Conservation (phyloP, 2,797 vertebrate species). For the Sylvia borin region DNA sequence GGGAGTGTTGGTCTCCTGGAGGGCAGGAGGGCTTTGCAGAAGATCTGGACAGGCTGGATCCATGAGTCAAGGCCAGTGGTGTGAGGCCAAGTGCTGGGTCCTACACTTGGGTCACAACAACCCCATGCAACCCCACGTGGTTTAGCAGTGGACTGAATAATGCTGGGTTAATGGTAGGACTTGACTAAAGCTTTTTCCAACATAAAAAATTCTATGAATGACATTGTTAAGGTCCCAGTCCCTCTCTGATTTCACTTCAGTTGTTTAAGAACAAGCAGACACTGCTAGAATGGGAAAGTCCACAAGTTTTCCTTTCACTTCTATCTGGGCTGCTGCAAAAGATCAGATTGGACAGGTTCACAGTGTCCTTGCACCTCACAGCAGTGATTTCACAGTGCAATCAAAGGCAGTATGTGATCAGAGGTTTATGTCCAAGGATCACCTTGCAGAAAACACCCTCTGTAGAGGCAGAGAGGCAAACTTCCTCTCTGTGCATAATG, state of each 20-base stretch:
- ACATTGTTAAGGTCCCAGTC: background rate
- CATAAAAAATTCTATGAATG: background rate
- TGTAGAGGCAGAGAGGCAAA: background rate
- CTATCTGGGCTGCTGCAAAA: background rate
- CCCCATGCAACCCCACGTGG: background rate
- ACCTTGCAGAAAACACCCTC: background rate
- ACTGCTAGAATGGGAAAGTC: background rate
- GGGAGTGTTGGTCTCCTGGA: background rate
- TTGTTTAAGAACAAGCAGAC: background rate
- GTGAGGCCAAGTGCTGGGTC: background rate
- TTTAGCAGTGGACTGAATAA: background rate
- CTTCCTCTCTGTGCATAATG: background rate
- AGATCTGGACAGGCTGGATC: background rate
- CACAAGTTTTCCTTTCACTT: background rate
- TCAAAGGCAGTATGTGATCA: background rate
- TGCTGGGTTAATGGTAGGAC: background rate
- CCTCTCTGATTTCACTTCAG: background rate
- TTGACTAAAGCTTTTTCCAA: background rate
- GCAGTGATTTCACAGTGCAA: background rate
- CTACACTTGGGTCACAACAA: background rate
- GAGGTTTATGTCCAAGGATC: background rate
- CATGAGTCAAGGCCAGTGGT: background rate
- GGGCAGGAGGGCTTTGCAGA: background rate
- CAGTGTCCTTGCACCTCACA: background rate
- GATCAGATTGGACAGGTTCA: background rate